A percentile compares a stretch with the other conserved stretches of the same genome.
phyloP scores from a whole-genome alignment of 2,888 invertebrate genomes.

The Sepioteuthis lessoniana region DNA sequence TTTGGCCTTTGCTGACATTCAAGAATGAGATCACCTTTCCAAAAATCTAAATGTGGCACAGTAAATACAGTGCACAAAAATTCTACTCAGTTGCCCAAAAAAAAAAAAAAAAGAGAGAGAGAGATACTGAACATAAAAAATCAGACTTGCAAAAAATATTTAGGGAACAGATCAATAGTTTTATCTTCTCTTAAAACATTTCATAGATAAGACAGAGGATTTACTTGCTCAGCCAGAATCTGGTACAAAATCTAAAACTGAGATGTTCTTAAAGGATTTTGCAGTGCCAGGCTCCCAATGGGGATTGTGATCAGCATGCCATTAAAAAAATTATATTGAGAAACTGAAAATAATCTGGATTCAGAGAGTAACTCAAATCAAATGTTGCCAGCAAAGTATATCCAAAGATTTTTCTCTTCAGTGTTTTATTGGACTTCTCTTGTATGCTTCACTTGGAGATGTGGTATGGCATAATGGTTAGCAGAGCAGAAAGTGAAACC shows the following conservation, averaged over 20 bases:
- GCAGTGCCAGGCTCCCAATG: background rate
- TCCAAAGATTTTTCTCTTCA: background rate
- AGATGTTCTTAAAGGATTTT: background rate
- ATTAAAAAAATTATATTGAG: background rate
- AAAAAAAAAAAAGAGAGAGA: background rate
- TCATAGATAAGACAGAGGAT: background rate
- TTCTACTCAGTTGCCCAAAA: background rate
- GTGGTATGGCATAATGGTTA: too few relatives aligned
- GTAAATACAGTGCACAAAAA: background rate
- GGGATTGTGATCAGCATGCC: background rate
- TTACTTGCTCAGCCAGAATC: background rate
- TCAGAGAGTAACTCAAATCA: background rate
- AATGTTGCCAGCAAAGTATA: background rate
- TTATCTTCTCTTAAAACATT: constrained; percentile 33
- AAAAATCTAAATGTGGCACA: background rate
- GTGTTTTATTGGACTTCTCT: background rate
- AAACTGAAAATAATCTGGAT: background rate
- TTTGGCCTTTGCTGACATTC: background rate
- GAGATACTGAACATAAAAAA: background rate
- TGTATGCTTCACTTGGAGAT: too few relatives aligned
- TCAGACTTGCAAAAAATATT: background rate
- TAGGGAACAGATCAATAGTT: background rate
- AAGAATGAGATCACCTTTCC: background rate
- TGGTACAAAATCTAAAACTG: constrained; percentile 2
- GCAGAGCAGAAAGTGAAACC: too few relatives aligned